Evolutionary conservation across 2,888 invertebrate species (phyloP).

Genomic region (Rhagium mordax): DNA sequence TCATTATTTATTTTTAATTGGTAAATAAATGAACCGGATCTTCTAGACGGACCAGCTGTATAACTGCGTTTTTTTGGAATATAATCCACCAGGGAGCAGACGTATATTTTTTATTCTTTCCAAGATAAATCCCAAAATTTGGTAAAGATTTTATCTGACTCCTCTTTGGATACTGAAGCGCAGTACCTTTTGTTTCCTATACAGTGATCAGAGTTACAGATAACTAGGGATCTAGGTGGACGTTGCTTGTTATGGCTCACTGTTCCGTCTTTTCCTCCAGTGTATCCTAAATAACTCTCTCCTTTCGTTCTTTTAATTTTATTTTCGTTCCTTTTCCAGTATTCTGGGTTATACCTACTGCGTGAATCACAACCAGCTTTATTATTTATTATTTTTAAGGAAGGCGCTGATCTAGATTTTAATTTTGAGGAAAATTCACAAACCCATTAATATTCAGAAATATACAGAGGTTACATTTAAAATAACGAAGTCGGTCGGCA

Average conservation of each 20-base stretch:
- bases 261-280: neutral
- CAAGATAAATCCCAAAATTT: neutral
- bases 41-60: neutral
- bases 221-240: neutral
- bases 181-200: constrained; percentile 15
- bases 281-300: neutral
- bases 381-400: too few species aligned
- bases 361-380: too few species aligned
- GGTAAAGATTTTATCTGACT: neutral
- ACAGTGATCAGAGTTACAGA: constrained; percentile 9
- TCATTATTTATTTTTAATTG: neutral
- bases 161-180: neutral
- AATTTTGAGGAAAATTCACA: too few species aligned
- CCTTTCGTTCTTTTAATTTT: constrained; percentile 33
- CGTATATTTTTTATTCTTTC: neutral
- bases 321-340: constrained; percentile 26
- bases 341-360: constrained; percentile 24
- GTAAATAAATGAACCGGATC: neutral
- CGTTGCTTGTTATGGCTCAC: constrained; percentile 1
- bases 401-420: too few species aligned
- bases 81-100: neutral
- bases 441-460: too few species aligned
- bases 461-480: too few species aligned
- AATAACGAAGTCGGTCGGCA: too few species aligned
- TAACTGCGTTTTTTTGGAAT: neutral